A percentile compares a stretch with the other conserved stretches of the same genome.
Evolutionary conservation across 2,888 invertebrate genomes (phyloP).

Genomic region (Lepetodrilus schrolli): DNA sequence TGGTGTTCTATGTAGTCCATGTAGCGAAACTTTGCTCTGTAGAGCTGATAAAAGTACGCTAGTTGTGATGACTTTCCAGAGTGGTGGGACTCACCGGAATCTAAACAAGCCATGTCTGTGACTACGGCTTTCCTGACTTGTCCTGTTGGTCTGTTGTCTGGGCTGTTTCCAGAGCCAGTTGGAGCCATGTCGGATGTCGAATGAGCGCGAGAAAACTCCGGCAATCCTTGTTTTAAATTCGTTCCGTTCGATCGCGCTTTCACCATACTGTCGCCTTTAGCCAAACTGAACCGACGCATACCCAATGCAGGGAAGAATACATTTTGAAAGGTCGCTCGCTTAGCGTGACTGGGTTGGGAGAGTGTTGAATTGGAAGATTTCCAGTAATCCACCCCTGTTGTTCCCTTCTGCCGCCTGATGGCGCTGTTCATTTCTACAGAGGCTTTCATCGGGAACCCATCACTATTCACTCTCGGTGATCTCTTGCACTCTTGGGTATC

Average conservation of each 20-base stretch:
- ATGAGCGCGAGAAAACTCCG: not conserved
- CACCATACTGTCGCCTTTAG: not conserved
- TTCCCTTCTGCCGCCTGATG: constrained; percentile 23
- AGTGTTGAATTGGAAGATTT: not conserved
- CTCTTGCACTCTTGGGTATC: not conserved
- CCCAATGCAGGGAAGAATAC: constrained; percentile 7
- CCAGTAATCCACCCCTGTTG: constrained; percentile 28
- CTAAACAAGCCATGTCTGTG: not conserved
- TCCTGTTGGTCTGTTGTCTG: not conserved
- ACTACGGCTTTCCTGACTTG: not conserved
- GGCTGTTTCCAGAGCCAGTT: not conserved
- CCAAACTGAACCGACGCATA: not conserved
- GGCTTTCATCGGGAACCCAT: not conserved
- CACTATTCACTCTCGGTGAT: not conserved
- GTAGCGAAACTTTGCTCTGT: constrained; percentile 20
- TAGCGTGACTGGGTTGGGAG: not conserved
- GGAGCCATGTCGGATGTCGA: not conserved
- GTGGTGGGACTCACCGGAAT: not conserved
- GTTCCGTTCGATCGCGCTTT: constrained; percentile 8
- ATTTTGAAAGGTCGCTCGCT: constrained; percentile 11
- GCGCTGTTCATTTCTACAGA: constrained; percentile 27
- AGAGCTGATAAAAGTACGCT: constrained; percentile 25
- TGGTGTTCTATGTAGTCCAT: constrained; percentile 2
- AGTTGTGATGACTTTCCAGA: not conserved
- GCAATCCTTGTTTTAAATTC: constrained; percentile 1